phyloP scores from a whole-genome alignment of 2,113 vertebrate genomes.

The Pseudopodoces humilis region DNA sequence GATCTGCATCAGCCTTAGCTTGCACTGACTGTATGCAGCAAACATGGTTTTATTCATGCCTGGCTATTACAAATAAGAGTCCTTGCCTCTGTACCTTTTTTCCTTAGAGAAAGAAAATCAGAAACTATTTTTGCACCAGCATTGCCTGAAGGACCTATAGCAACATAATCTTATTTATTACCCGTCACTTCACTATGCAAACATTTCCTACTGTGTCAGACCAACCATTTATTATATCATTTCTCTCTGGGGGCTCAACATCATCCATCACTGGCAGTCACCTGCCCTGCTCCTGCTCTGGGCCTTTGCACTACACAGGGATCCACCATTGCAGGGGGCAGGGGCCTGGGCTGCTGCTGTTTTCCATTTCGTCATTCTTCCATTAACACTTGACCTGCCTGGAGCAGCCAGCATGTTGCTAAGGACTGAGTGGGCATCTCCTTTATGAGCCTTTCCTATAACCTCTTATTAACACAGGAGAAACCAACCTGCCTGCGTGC shows the following conservation, averaged over 20 bases:
- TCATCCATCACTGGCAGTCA: neutral
- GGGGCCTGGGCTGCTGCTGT: neutral
- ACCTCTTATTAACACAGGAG: neutral
- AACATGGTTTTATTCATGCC: neutral
- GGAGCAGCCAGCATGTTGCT: neutral
- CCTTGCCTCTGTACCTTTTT: neutral
- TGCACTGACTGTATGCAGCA: neutral
- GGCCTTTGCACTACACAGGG: neutral
- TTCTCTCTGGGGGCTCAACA: constrained; percentile 1
- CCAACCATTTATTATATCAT: constrained; percentile 6
- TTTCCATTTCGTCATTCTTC: neutral
- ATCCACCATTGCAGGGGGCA: fast-evolving
- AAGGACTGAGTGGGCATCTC: neutral
- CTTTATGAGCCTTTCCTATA: neutral
- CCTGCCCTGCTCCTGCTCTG: neutral
- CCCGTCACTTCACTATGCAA: neutral
- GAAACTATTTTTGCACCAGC: neutral
- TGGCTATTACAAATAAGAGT: neutral
- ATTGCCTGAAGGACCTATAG: constrained; percentile 11
- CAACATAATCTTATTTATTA: constrained; percentile 44
- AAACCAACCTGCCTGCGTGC: neutral
- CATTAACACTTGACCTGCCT: neutral
- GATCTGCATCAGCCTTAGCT: neutral
- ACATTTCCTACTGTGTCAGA: constrained; percentile 17
- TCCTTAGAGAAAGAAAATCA: constrained; percentile 2